Evolutionary conservation across 2,113 vertebrate species (phyloP).

Genomic region (Myotis davidii): DNA sequence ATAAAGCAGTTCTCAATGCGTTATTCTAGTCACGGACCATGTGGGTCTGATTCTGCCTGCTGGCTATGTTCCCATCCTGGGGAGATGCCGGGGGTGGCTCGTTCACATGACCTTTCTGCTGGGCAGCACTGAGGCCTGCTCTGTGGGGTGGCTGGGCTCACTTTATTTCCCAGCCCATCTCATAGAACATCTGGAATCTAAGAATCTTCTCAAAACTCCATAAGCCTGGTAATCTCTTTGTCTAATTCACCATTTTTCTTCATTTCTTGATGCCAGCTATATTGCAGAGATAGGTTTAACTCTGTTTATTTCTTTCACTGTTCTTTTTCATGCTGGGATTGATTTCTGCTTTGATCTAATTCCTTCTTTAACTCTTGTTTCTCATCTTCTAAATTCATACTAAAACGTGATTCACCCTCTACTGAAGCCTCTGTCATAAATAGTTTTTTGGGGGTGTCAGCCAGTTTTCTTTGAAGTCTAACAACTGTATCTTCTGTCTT

Average conservation of each 20-base stretch:
- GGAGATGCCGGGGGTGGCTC: neutral
- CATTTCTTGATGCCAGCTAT: too few relatives aligned
- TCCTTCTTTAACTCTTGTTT: constrained; percentile 82
- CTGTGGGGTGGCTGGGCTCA: neutral
- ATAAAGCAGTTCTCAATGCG: neutral
- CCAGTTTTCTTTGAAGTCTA: neutral
- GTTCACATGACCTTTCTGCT: neutral
- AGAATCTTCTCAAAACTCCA: neutral
- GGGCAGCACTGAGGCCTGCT: neutral
- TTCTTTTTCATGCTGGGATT: neutral
- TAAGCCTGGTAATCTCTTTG: neutral
- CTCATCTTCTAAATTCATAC: constrained; percentile 92
- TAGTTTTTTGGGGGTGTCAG: neutral
- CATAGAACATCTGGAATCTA: neutral
- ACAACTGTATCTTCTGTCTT: constrained; percentile 84
- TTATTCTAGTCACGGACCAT: too few relatives aligned
- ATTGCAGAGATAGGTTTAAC: too few relatives aligned
- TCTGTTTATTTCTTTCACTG: too few relatives aligned
- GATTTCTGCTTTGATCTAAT: neutral
- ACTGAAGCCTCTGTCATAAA: neutral
- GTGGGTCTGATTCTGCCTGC: too few relatives aligned
- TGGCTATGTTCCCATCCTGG: too few relatives aligned
- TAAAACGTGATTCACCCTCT: constrained; percentile 82
- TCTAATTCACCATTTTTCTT: too few relatives aligned
- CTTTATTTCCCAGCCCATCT: neutral